Conservation (phyloP, 2,888 invertebrate genomes). For the Mantis religiosa region DNA sequence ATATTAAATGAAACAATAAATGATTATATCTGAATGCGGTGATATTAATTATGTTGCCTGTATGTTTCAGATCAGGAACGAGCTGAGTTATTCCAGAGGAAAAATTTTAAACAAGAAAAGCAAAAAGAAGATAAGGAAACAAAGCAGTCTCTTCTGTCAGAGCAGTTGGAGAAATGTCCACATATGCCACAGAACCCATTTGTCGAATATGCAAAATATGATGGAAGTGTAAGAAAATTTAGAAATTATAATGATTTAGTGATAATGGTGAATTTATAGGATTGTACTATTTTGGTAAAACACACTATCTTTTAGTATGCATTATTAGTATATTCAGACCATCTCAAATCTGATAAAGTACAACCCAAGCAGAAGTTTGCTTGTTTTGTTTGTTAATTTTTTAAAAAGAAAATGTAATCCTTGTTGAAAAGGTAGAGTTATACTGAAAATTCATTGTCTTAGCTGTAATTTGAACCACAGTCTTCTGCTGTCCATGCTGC, state of each 20-base stretch:
- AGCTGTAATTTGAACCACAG: too few species aligned
- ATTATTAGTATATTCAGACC: too few species aligned
- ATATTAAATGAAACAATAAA: neutral
- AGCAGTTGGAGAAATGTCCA: slow-evolving; percentile 72
- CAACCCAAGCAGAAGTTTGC: too few species aligned
- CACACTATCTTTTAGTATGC: too few species aligned
- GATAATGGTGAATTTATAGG: too few species aligned
- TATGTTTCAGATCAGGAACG: slow-evolving; percentile 50
- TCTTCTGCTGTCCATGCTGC: too few species aligned
- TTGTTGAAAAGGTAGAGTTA: too few species aligned
- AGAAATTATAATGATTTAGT: neutral
- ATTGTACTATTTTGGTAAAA: too few species aligned
- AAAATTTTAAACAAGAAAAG: slow-evolving; percentile 39
- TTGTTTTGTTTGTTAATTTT: too few species aligned
- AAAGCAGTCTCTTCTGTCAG: slow-evolving; percentile 63
- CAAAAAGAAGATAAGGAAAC: slow-evolving; percentile 35
- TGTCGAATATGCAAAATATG: slow-evolving; percentile 84
- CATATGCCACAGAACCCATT: slow-evolving; percentile 80
- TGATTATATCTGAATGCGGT: neutral
- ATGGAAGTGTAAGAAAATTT: slow-evolving; percentile 61
- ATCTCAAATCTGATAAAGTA: too few species aligned
- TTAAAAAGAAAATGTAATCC: too few species aligned
- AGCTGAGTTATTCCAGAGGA: slow-evolving; percentile 48
- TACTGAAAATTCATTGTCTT: too few species aligned
- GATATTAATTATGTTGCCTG: slow-evolving; percentile 18